A percentile compares a stretch with the other conserved stretches of the same genome.
Evolutionary conservation across 2,797 vertebrate genomes (phyloP).

Genomic region (Cyprinodon diabolis): DNA sequence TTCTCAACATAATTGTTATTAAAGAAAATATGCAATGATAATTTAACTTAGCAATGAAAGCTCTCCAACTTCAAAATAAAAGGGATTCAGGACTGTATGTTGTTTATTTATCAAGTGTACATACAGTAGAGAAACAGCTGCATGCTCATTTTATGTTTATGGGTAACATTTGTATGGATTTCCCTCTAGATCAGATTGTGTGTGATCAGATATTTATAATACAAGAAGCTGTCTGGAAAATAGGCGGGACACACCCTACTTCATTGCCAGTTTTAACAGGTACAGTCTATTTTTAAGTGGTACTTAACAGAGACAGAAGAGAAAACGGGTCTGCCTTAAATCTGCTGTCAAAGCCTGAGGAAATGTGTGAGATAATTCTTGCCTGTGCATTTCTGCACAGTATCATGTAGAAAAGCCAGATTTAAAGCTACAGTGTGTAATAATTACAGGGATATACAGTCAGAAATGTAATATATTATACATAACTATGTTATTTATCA

Average conservation of each 20-base stretch:
- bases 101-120: neutral
- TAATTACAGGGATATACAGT: too few relatives aligned
- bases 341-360: neutral
- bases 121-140: neutral
- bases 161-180: neutral
- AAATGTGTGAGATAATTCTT: neutral
- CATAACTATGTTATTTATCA: too few relatives aligned
- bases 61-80: neutral
- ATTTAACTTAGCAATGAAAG: neutral
- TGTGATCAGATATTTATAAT: neutral
- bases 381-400: neutral
- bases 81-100: neutral
- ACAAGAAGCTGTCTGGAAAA: neutral
- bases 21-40: neutral
- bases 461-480: too few relatives aligned
- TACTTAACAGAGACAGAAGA: neutral
- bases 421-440: too few relatives aligned
- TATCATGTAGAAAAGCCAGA: neutral
- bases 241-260: neutral
- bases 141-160: neutral
- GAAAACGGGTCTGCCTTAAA: neutral
- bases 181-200: neutral
- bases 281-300: neutral
- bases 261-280: neutral
- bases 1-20: neutral